phyloP scores from a whole-genome alignment of 2,888 invertebrate genomes.

The Tribolium freemani region DNA sequence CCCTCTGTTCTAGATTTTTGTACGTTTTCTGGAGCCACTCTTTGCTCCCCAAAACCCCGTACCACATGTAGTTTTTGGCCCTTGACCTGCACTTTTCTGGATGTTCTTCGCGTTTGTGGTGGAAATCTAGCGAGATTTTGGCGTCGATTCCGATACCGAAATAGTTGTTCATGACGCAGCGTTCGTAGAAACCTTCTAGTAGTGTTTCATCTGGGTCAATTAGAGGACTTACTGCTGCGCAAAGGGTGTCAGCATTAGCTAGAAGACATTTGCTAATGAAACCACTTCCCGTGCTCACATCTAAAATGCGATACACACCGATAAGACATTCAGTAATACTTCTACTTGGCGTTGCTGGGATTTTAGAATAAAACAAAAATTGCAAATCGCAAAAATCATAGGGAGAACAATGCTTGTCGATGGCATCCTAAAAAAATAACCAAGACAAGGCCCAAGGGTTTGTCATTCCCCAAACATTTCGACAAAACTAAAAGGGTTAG shows the following conservation, averaged over 20 bases:
- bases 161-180: constrained; percentile 98
- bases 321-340: constrained; percentile 43
- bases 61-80: constrained; percentile 97
- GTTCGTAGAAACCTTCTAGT: constrained; percentile 91
- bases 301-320: constrained; percentile 62
- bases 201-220: constrained; percentile 94
- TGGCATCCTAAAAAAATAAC: constrained; percentile 33
- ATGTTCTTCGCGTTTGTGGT: constrained; percentile 96
- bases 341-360: constrained; percentile 41
- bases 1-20: constrained; percentile 95
- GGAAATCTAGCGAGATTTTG: constrained; percentile 96
- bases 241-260: constrained; percentile 96
- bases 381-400: constrained; percentile 33
- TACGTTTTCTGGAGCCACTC: constrained; percentile 91
- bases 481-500: constrained; percentile 25
- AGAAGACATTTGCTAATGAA: constrained; percentile 95
- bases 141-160: constrained; percentile 99
- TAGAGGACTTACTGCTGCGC: constrained; percentile 95
- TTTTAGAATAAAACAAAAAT: constrained; percentile 19
- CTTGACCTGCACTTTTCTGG: constrained; percentile 96
- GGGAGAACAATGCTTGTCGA: constrained; percentile 37
- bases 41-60: constrained; percentile 85
- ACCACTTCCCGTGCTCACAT: constrained; percentile 82
- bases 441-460: constrained; percentile 35
- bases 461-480: constrained; percentile 29